Conservation (phyloP, 1,140 invertebrate genomes). For the Potamilus streckersoni region DNA sequence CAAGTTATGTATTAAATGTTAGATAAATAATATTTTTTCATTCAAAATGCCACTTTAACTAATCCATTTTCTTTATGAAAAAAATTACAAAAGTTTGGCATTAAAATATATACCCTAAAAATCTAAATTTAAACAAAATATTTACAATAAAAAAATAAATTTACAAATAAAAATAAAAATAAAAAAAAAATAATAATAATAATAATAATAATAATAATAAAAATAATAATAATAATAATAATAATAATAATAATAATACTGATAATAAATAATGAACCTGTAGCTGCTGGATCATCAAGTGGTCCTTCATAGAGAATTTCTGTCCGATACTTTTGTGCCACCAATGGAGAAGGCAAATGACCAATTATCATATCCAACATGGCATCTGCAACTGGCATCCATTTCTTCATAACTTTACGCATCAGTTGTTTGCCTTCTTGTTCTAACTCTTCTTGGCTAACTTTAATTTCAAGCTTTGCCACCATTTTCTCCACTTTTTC, state of each 20-base stretch:
- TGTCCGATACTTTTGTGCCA: conserved; percentile 98
- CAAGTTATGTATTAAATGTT: too few species aligned
- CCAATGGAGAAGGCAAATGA: conserved; percentile 97
- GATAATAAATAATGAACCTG: conserved; percentile 76
- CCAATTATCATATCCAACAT: conserved; percentile 99
- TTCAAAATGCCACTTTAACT: too few species aligned
- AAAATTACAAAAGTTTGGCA: too few species aligned
- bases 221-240: conserved; percentile 68
- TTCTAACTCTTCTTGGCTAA: conserved; percentile 94
- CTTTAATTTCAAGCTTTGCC: conserved; percentile 87
- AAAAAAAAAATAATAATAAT: not conserved
- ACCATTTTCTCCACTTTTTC: conserved; percentile 68
- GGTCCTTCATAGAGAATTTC: conserved; percentile 90
- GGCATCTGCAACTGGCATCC: conserved; percentile 98
- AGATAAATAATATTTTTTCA: too few species aligned
- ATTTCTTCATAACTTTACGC: conserved; percentile 90
- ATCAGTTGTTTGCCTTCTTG: conserved; percentile 78
- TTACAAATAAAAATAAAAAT: too few species aligned
- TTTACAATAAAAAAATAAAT: too few species aligned
- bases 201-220: not conserved
- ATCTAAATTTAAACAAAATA: too few species aligned
- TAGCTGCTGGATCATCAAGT: conserved; percentile 94
- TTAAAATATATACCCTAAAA: too few species aligned
- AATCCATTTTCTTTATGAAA: too few species aligned
- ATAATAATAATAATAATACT: conserved; percentile 64